These are phyloP conservation scores for Clostera curtula DNA, from an alignment of 2,888 invertebrate genomes.

Conservation along the genomic window DNA sequence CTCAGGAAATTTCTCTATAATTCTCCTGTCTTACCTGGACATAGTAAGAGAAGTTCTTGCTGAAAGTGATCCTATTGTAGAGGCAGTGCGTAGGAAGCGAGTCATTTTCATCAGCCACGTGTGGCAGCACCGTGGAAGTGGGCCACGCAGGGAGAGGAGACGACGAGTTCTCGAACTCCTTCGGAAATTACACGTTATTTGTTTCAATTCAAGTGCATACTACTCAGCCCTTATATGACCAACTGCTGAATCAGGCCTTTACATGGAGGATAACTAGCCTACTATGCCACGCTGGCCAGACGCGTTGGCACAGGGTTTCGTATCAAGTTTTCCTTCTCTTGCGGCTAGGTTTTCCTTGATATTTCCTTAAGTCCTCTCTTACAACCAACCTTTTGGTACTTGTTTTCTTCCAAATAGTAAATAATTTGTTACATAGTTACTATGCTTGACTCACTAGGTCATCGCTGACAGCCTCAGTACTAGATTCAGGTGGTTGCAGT, in stretches of 20 bases:
- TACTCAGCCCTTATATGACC: no score
- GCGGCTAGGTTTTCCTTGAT: no score
- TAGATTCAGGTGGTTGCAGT: conserved; percentile 24
- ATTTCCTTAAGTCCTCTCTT: no score
- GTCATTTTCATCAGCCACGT: conserved; percentile 56
- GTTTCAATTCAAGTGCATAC: no score
- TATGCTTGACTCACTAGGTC: conserved; percentile 27
- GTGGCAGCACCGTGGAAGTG: conserved; percentile 55
- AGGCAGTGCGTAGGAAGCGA: conserved; percentile 73
- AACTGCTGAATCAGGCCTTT: no score
- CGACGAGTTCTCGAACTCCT: conserved; percentile 53
- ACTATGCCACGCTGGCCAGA: no score
- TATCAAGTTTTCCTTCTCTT: no score
- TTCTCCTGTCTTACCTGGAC: conserved; percentile 57
- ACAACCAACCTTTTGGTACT: no score
- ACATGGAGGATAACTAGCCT: no score
- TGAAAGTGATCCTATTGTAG: conserved; percentile 80
- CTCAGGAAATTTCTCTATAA: not conserved
- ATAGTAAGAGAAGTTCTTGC: conserved; percentile 76
- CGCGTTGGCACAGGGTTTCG: no score
- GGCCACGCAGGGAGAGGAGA: conserved; percentile 53
- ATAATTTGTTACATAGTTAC: no score
- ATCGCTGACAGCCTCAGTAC: conserved; percentile 30
- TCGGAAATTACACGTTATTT: conserved; percentile 6
- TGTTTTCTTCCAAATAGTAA: no score